phyloP scores from a whole-genome alignment of 2,113 vertebrate genomes.

The Phoxinus phoxinus region DNA sequence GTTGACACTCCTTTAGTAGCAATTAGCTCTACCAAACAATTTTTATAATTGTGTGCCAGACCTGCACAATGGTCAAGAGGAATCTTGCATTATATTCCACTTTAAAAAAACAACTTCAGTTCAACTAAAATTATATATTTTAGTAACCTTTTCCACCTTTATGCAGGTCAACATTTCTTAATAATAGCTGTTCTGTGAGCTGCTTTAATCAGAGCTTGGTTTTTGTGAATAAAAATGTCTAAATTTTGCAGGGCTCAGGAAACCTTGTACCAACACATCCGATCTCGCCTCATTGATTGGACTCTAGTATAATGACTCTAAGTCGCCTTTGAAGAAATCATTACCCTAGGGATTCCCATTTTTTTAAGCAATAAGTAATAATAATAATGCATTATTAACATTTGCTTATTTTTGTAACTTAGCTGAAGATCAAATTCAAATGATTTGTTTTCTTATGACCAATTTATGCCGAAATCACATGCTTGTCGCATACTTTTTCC shows the following conservation, averaged over 20 bases:
- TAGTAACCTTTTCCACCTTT: not conserved
- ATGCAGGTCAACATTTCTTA: not conserved
- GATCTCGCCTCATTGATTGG: not conserved
- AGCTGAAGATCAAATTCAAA: not conserved
- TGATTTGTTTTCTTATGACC: not conserved
- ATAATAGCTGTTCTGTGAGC: not conserved
- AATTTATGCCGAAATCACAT: not conserved
- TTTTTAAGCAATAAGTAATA: not conserved
- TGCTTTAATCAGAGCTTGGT: not conserved
- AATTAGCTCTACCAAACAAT: not conserved
- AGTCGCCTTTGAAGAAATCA: not conserved
- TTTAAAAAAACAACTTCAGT: not conserved
- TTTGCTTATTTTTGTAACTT: constrained; percentile 4
- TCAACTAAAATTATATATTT: not conserved
- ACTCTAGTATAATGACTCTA: not conserved
- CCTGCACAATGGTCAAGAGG: not conserved
- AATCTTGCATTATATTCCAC: not conserved
- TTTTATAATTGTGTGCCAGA: not conserved
- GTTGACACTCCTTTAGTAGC: not conserved
- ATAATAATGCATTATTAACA: not conserved
- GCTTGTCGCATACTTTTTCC: not conserved
- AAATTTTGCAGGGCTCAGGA: not conserved
- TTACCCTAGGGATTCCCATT: not conserved
- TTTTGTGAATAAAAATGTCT: not conserved
- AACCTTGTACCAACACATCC: not conserved